These are phyloP conservation scores for Drosophila tani DNA, from an alignment of 1,140 invertebrate species.

Conservation along the genomic window DNA sequence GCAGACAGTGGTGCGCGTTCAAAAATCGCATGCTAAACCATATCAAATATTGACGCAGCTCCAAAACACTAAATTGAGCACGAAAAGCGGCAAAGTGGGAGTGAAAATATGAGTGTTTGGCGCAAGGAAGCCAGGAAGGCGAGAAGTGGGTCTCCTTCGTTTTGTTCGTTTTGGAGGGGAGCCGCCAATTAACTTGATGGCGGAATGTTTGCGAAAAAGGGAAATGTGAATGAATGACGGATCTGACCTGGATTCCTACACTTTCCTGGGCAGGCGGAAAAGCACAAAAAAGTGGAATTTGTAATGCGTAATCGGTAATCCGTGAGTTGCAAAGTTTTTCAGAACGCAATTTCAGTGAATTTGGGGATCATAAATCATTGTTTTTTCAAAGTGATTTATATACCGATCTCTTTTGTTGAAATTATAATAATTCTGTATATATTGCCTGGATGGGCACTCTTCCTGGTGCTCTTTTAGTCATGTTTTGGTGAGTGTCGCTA, in stretches of 20 bases:
- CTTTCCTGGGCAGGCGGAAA: conserved; percentile 10
- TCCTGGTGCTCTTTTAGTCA: no score
- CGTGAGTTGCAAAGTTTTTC: not conserved
- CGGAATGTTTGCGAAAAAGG: conserved; percentile 46
- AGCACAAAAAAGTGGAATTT: not conserved
- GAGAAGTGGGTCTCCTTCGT: not conserved
- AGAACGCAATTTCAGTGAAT: not conserved
- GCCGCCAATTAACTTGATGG: conserved; percentile 43
- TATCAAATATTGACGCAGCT: conserved; percentile 47
- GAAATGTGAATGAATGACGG: conserved; percentile 31
- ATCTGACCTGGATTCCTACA: conserved; percentile 29
- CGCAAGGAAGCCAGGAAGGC: not conserved
- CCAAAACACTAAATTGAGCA: conserved; percentile 25
- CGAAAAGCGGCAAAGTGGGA: conserved; percentile 1
- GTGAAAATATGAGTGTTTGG: not conserved
- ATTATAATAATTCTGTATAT: no score
- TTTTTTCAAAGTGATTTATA: no score
- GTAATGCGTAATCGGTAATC: conserved; percentile 9
- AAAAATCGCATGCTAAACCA: conserved; percentile 33
- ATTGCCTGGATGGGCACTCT: no score
- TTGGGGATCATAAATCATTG: not conserved
- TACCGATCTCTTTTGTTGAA: no score
- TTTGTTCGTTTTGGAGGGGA: not conserved
- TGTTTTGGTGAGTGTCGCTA: no score
- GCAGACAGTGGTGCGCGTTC: conserved; percentile 34